phyloP scores from a whole-genome alignment of 2,797 vertebrate species.

The Falco cherrug region DNA sequence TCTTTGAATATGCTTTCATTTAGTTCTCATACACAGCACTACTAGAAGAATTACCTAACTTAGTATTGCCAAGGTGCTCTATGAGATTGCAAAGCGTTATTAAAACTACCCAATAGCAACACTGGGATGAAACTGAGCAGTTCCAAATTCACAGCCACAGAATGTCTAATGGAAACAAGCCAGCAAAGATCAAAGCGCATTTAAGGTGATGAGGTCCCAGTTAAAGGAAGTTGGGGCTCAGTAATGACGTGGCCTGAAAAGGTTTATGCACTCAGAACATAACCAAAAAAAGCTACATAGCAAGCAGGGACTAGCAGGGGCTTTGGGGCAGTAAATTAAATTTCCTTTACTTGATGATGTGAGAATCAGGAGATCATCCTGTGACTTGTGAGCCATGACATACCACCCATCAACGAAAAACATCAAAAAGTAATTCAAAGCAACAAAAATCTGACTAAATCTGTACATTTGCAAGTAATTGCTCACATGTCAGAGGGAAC shows the following conservation, averaged over 20 bases:
- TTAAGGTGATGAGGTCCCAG: slow-evolving; percentile 4
- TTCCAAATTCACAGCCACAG: neutral
- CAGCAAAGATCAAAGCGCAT: neutral
- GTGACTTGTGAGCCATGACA: slow-evolving; percentile 7
- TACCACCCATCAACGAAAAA: neutral
- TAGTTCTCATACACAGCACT: neutral
- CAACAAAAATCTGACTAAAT: neutral
- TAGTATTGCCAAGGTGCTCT: neutral
- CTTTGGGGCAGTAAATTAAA: neutral
- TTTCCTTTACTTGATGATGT: slow-evolving; percentile 39
- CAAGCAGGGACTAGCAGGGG: neutral
- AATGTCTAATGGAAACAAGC: neutral
- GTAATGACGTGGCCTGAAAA: neutral
- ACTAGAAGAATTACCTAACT: neutral
- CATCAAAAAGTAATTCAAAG: neutral
- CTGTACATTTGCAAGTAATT: neutral
- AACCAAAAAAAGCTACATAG: neutral
- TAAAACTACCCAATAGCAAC: neutral
- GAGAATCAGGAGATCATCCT: slow-evolving; percentile 38
- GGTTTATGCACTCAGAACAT: neutral
- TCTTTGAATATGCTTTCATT: neutral
- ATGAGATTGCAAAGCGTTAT: neutral
- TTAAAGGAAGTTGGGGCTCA: neutral
- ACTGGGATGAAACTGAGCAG: neutral
- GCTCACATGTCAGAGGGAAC: neutral